Percentiles rank a stretch among this genome's conserved stretches.
phyloP scores from a whole-genome alignment of 2,888 invertebrate genomes.

The Rhodophaea formosa region DNA sequence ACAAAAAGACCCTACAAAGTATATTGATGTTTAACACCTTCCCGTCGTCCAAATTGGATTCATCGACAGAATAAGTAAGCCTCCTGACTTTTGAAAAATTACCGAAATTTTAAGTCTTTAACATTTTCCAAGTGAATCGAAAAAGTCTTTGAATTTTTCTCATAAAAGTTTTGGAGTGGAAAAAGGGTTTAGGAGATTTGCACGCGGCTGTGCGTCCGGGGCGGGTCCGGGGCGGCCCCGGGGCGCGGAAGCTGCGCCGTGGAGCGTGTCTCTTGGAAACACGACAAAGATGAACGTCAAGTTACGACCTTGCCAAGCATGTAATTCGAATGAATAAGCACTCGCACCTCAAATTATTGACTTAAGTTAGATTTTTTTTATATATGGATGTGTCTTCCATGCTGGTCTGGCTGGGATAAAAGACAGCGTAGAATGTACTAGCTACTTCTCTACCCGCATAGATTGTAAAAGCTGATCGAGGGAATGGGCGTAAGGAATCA shows the following conservation, averaged over 20 bases:
- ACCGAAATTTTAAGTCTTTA: background rate
- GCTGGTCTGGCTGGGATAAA: too few species aligned
- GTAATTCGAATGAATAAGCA: too few species aligned
- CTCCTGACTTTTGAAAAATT: background rate
- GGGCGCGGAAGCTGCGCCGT: background rate
- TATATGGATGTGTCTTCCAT: too few species aligned
- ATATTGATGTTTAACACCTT: too few species aligned
- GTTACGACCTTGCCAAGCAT: background rate
- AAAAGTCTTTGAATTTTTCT: slow-evolving; percentile 8
- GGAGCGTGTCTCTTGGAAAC: background rate
- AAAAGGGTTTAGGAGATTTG: slow-evolving; percentile 12
- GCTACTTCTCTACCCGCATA: too few species aligned
- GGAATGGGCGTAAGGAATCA: too few species aligned
- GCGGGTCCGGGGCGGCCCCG: background rate
- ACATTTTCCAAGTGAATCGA: background rate
- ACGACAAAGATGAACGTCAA: background rate
- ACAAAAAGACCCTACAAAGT: too few species aligned
- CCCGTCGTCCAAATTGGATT: background rate
- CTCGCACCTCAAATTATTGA: too few species aligned
- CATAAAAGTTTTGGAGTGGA: slow-evolving; percentile 13
- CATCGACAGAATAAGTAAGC: background rate
- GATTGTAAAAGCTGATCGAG: too few species aligned
- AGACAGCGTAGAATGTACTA: too few species aligned
- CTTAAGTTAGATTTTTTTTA: too few species aligned
- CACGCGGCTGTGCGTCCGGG: slow-evolving; percentile 1